Base-by-base conservation (phyloP, 2,113 vertebrate species). In the Colossoma macropomum region DNA sequence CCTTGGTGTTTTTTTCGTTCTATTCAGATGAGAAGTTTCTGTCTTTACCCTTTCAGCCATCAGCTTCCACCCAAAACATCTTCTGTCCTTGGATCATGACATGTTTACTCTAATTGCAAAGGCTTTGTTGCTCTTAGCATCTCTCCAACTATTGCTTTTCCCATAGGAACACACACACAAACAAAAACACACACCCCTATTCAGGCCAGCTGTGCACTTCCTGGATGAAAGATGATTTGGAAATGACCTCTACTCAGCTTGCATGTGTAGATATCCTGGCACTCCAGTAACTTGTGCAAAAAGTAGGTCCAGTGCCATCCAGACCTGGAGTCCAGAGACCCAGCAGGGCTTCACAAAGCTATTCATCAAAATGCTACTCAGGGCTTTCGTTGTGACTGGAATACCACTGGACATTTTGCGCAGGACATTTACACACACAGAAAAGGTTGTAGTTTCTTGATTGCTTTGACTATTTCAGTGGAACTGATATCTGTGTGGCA, bases 191-290 rank as follows among this genome's bases (percentile, higher is more conserved):
- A 73, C 52, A 23, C 30, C 27, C 11, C 50, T 62, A 62, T 63
- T 77, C 59, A 63, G 75, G 56, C 56, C 75, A 77, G 59, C 75
- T 77, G 75, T 77, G 59, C 59, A 9, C 75, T 62, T 45, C 59
- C 34, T 62, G 7, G 23, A 62, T 77, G 56, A 77, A 21, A 62
- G 59, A 63, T 77, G 75, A 63, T 77, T 63, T 63, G 56, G 75
- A 77, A 45, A 62, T 77, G 75, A 77, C 75, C 59, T 77, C 59
- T 62, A 41, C 30, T 34, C 75, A 19, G 75, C 32, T 16, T 62
- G 50, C 52, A 21, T 76, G 56, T 77, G 74, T 38, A n/a, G 30
- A 77, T 77, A 56, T 1, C 75, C 75, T 77, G 59, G 21, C 25
- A 59, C n/a, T 45, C 56, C 59, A 45, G 34, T 27, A 10, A 32